Evolutionary conservation across 2,888 invertebrate species (phyloP), one percentile per base, ranked within the genome.

Genomic region (Tetragonula carbonaria): DNA sequence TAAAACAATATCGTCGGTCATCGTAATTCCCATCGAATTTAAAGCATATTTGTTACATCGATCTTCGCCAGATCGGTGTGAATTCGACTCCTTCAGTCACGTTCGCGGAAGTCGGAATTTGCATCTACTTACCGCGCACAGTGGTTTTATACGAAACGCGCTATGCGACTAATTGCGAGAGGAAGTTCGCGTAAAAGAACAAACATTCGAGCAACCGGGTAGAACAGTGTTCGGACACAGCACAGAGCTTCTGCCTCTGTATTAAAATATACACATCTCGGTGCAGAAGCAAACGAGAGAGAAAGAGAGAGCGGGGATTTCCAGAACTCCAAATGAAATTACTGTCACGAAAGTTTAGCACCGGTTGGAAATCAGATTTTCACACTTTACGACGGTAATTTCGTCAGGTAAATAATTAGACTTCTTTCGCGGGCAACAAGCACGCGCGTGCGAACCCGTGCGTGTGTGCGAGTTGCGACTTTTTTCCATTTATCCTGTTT

Each of bases 351-450:
- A 68, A 67, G n/a, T 67, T 68, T 50, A 23, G 16, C 50, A 23
- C 18, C 50, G 5, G 5, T 23, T 50, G 13, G 18, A 68, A 68
- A 68, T 68, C 45, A 51, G 45, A 68, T 68, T 68, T 50, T 50
- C 50, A 50, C 50, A 68, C 45, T 68, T 68, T 18, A 68, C 67
- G 50, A 6, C 23, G 18, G 8, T 68, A 68, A 71, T 55, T 16
- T 55, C 38, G 71, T 55, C 55, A n/a, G 71, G 71, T n/a, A 38
- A 71, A 55, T 33, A 71, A 71, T 71, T 33, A 38, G 33, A 55
- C n/a, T 38, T 55, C 33, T 71, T 71, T 71, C 33, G 28, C 38
- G 14, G 8, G 55, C 8, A 14, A 45, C 23, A 57, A 45, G 16
- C 18, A 18, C 11, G 21, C 63, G 63, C 33, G 63, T 33, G 38